Percentiles rank a stretch among this genome's conserved stretches.
phyloP scores from a whole-genome alignment of 2,113 vertebrate species.

The Pipra filicauda region DNA sequence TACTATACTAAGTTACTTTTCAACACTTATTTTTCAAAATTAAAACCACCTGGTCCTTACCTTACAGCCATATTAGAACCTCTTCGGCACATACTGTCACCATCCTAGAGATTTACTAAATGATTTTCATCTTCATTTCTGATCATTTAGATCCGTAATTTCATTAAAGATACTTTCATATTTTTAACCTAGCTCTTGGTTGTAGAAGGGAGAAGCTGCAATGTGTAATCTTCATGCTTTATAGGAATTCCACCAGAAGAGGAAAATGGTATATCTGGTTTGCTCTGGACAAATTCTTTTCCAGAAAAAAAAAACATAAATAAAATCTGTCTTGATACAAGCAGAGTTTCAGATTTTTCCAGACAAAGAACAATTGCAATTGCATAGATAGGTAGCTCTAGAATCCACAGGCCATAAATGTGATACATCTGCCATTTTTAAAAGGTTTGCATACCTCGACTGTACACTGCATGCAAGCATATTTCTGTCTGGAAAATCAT shows the following conservation, averaged over 20 bases:
- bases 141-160: neutral
- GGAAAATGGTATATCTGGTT: neutral
- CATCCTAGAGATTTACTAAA: neutral
- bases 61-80: neutral
- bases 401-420: neutral
- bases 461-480: neutral
- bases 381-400: neutral
- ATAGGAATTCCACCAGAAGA: neutral
- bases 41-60: neutral
- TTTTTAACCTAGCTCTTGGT: neutral
- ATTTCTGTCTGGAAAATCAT: neutral
- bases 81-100: neutral
- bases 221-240: neutral
- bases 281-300: neutral
- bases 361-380: neutral
- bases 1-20: neutral
- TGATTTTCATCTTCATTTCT: neutral
- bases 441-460: accelerated
- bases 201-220: neutral
- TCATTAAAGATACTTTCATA: neutral
- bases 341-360: neutral
- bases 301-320: neutral
- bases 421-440: neutral
- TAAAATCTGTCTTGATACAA: neutral
- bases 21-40: neutral